These are phyloP conservation scores for Oplegnathus fasciatus DNA, from an alignment of 2,113 vertebrate species.

Conservation along the genomic window DNA sequence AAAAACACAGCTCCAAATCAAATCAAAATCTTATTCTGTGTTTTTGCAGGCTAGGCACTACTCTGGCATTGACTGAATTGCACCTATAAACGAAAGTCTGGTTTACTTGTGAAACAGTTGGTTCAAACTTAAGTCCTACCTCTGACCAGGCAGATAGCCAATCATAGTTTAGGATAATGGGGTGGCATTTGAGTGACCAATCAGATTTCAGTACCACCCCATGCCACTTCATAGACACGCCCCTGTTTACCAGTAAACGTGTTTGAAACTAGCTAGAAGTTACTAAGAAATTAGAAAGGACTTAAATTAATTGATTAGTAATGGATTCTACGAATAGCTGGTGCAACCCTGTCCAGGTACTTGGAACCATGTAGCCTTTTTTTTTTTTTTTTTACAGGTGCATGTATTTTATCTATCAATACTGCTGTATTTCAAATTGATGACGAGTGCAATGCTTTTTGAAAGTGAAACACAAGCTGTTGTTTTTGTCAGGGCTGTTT, in stretches of 20 bases:
- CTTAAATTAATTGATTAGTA: background rate
- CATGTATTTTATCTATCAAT: constrained; percentile 18
- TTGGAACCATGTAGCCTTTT: background rate
- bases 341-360: background rate
- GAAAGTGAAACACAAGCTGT: constrained; percentile 70
- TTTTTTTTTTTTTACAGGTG: background rate
- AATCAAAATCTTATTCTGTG: too few relatives aligned
- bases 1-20: too few relatives aligned
- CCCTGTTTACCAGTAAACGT: background rate
- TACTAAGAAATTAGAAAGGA: background rate
- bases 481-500: constrained; percentile 55
- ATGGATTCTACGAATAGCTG: background rate
- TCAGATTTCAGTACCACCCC: too few relatives aligned
- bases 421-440: constrained; percentile 28
- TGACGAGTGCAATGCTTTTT: constrained; percentile 39
- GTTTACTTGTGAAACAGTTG: too few relatives aligned
- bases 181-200: too few relatives aligned
- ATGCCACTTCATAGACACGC: too few relatives aligned
- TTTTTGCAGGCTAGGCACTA: too few relatives aligned
- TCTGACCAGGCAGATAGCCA: too few relatives aligned
- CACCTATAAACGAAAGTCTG: too few relatives aligned
- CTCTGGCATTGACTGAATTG: too few relatives aligned
- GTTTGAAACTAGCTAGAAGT: background rate
- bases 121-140: too few relatives aligned
- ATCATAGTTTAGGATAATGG: too few relatives aligned